Conservation (phyloP, 53 echinoderm and acorn worm species). For the Mesocentrotus franciscanus region DNA sequence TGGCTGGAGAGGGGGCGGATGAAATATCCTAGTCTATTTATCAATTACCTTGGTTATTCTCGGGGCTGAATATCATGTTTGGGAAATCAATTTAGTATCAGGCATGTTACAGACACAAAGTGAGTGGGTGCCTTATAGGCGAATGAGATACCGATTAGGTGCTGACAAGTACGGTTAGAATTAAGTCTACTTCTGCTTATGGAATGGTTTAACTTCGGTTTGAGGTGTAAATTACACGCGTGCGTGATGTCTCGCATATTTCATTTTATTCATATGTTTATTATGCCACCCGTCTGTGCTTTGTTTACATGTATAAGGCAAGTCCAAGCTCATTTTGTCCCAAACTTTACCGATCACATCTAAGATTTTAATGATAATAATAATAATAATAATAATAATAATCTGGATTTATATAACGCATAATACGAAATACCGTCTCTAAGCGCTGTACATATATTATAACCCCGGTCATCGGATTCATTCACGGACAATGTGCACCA, state of each 20-base stretch:
- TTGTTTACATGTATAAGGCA: too few relatives aligned
- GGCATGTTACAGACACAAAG: not conserved
- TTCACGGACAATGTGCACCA: too few relatives aligned
- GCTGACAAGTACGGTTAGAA: not conserved
- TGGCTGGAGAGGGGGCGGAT: constrained; percentile 18
- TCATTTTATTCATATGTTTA: not conserved
- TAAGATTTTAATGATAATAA: too few relatives aligned
- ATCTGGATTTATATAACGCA: too few relatives aligned
- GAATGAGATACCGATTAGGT: constrained; percentile 7
- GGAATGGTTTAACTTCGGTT: not conserved
- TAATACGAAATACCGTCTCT: too few relatives aligned
- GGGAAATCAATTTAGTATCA: constrained; percentile 32
- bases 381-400: too few relatives aligned
- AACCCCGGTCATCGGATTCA: too few relatives aligned
- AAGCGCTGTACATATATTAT: too few relatives aligned
- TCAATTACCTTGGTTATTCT: not conserved
- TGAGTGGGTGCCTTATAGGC: constrained; percentile 19
- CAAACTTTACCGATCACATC: too few relatives aligned
- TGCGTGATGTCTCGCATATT: not conserved
- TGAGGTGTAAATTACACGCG: not conserved
- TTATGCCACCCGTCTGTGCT: not conserved
- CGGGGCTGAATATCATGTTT: not conserved
- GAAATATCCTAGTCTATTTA: not conserved
- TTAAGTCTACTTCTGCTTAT: not conserved
- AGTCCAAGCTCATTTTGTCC: too few relatives aligned